These are phyloP conservation scores for Mythimna vitellina DNA, from an alignment of 2,888 invertebrate species.

Conservation along the genomic window DNA sequence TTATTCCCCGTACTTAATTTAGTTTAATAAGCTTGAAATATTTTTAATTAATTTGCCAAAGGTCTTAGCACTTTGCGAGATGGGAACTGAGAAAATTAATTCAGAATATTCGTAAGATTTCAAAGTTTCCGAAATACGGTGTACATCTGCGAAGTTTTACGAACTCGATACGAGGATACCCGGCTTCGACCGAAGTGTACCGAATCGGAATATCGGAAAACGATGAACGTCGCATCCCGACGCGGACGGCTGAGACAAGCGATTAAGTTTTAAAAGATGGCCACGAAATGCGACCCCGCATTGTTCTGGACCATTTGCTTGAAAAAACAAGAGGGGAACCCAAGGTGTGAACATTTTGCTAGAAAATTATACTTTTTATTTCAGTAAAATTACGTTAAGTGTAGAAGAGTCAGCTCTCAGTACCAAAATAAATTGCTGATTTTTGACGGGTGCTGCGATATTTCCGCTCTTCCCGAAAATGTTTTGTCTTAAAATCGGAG, in stretches of 20 bases:
- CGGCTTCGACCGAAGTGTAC: conserved; percentile 54
- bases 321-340: conserved; percentile 58
- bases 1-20: conserved; percentile 50
- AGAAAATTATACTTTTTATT: conserved; percentile 60
- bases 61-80: conserved; percentile 56
- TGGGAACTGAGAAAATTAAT: conserved; percentile 51
- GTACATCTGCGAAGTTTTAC: conserved; percentile 38
- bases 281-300: conserved; percentile 63
- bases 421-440: conserved; percentile 37
- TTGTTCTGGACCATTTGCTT: conserved; percentile 69
- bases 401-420: conserved; percentile 22
- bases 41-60: conserved; percentile 61
- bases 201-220: conserved; percentile 73
- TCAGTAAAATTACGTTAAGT: conserved; percentile 42
- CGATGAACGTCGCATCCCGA: conserved; percentile 66
- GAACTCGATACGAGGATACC: conserved; percentile 35
- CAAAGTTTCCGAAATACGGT: conserved; percentile 50
- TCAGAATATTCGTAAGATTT: conserved; percentile 54
- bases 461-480: conserved; percentile 17
- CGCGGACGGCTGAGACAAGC: conserved; percentile 60
- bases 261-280: conserved; percentile 72
- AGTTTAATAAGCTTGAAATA: conserved; percentile 59
- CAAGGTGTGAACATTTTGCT: conserved; percentile 62
- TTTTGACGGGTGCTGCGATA: conserved; percentile 43
- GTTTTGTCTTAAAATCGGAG: conserved; percentile 37